A percentile compares a stretch with the other conserved stretches of the same genome.
phyloP scores from a whole-genome alignment of 1,140 invertebrate genomes.

The Hycleus cichorii region DNA sequence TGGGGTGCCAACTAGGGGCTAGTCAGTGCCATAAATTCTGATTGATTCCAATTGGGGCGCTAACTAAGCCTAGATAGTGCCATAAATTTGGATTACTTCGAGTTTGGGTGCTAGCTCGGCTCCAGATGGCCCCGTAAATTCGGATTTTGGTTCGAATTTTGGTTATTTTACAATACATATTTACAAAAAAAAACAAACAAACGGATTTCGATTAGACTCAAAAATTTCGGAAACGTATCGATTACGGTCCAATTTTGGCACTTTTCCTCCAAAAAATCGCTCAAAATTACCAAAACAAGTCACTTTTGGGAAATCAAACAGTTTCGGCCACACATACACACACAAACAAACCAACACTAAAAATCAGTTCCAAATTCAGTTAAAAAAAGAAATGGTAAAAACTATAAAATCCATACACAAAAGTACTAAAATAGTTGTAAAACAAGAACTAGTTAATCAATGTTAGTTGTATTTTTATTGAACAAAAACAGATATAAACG shows the following conservation, averaged over 20 bases:
- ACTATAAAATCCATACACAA: slow-evolving; percentile 19
- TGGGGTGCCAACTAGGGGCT: no score
- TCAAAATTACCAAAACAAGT: slow-evolving; percentile 22
- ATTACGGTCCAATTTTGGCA: slow-evolving; percentile 20
- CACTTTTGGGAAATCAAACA: slow-evolving; percentile 40
- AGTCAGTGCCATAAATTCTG: no score
- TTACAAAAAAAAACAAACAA: no score
- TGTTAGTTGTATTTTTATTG: slow-evolving; percentile 26
- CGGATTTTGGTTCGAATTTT: no score
- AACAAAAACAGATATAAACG: slow-evolving; percentile 1
- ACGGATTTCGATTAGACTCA: no score
- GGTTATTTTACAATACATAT: no score
- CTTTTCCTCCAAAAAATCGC: not conserved
- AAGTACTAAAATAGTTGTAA: slow-evolving; percentile 10
- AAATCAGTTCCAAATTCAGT: slow-evolving; percentile 25
- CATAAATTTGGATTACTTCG: no score
- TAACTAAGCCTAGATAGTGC: no score
- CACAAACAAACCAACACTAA: not conserved
- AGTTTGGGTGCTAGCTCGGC: no score
- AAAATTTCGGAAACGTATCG: not conserved
- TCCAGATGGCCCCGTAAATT: not conserved
- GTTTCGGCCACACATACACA: slow-evolving; percentile 27
- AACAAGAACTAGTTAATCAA: slow-evolving; percentile 29
- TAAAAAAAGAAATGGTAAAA: not conserved
- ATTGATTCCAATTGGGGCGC: no score